Percentiles rank a stretch among this genome's conserved stretches.
Evolutionary conservation across 2,888 invertebrate species (phyloP).

Genomic region (Dryobotodes eremita): DNA sequence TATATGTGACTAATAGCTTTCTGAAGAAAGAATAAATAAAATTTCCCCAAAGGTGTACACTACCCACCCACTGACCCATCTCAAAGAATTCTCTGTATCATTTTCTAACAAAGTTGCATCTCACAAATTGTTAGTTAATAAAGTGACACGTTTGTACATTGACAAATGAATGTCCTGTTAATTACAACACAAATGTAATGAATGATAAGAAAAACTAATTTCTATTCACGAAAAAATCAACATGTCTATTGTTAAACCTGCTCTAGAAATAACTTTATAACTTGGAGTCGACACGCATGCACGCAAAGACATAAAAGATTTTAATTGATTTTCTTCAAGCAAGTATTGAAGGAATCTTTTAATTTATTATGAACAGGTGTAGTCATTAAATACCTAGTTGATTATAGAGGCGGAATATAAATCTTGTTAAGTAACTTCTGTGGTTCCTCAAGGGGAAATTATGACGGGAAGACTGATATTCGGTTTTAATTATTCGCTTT

Average conservation of each 20-base stretch:
- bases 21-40: neutral
- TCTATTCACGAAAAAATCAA: slow-evolving; percentile 23
- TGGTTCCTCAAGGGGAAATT: slow-evolving; percentile 35
- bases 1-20: neutral
- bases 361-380: slow-evolving; percentile 20
- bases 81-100: too few species aligned
- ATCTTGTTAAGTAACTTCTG: slow-evolving; percentile 19
- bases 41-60: neutral
- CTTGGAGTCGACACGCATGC: slow-evolving; percentile 45
- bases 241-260: slow-evolving; percentile 45
- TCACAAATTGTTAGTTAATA: neutral
- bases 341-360: slow-evolving; percentile 16
- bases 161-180: neutral
- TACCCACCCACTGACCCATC: neutral
- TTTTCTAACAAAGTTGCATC: neutral
- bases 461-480: slow-evolving; percentile 15
- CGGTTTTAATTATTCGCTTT: neutral
- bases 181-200: slow-evolving; percentile 20
- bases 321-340: slow-evolving; percentile 42
- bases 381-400: slow-evolving; percentile 18
- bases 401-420: slow-evolving; percentile 35
- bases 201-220: slow-evolving; percentile 43
- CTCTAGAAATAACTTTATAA: slow-evolving; percentile 34
- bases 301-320: slow-evolving; percentile 34
- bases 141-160: neutral